phyloP scores from a whole-genome alignment of 2,797 vertebrate genomes.

The Hypotaenidia okinawae region DNA sequence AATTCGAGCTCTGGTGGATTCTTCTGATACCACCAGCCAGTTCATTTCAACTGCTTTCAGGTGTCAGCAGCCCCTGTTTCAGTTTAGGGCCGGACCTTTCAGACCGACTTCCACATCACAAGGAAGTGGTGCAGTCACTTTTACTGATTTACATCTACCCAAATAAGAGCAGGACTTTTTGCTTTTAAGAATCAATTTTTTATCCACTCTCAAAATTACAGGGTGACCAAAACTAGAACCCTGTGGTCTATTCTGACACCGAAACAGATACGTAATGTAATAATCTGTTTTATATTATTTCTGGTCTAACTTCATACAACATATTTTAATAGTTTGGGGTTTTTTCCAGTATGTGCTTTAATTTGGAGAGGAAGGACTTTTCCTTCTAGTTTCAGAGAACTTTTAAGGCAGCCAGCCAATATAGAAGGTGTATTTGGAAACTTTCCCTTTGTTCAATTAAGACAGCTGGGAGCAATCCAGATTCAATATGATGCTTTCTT shows the following conservation, averaged over 20 bases:
- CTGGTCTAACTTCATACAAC: background rate
- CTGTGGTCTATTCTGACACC: background rate
- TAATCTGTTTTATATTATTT: background rate
- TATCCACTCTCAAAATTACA: background rate
- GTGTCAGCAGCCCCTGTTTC: background rate
- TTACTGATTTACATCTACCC: background rate
- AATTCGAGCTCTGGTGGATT: background rate
- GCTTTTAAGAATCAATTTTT: background rate
- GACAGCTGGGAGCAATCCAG: slow-evolving; percentile 39
- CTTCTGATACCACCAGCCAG: background rate
- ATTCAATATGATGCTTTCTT: slow-evolving; percentile 22
- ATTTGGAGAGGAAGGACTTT: background rate
- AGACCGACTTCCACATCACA: background rate
- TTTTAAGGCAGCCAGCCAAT: background rate
- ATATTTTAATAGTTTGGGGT: background rate
- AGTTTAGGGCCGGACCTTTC: background rate
- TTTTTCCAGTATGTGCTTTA: background rate
- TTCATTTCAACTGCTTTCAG: background rate
- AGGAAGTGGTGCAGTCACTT: background rate
- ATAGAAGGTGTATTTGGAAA: slow-evolving; percentile 56
- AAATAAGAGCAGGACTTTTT: background rate
- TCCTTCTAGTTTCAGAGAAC: background rate
- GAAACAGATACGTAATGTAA: background rate
- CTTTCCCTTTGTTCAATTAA: slow-evolving; percentile 64
- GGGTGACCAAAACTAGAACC: background rate